phyloP scores from a whole-genome alignment of 2,113 vertebrate genomes.

The Martes martes region DNA sequence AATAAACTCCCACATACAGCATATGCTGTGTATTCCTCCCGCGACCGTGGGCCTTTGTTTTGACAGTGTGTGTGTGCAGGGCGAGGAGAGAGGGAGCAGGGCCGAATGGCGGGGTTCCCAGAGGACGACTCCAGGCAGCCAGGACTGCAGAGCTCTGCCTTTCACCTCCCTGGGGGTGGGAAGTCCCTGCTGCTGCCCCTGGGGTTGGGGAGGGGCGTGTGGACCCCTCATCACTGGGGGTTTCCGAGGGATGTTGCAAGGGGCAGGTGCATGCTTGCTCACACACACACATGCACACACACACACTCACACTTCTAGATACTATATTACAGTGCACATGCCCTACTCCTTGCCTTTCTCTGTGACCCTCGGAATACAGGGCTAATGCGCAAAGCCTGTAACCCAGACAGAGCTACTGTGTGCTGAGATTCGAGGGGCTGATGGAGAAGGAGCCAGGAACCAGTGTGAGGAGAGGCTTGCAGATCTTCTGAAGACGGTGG shows the following conservation, averaged over 20 bases:
- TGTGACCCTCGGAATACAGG: background rate
- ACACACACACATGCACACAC: background rate
- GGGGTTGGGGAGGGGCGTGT: fast-evolving
- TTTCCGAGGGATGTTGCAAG: fast-evolving
- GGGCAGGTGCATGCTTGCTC: background rate
- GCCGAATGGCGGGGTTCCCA: fast-evolving
- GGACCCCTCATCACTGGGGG: fast-evolving
- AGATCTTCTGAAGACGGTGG: background rate
- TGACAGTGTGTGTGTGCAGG: background rate
- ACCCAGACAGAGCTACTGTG: too few species aligned
- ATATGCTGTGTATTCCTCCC: fast-evolving
- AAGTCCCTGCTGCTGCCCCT: fast-evolving
- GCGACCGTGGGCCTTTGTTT: background rate
- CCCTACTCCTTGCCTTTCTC: background rate
- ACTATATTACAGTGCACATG: fast-evolving
- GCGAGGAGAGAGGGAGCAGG: background rate
- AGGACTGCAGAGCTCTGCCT: fast-evolving
- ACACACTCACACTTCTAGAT: background rate
- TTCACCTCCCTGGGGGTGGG: fast-evolving
- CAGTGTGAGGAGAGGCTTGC: fast-evolving
- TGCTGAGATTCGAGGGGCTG: background rate
- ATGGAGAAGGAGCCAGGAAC: background rate
- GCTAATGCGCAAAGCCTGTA: background rate
- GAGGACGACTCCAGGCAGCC: fast-evolving
- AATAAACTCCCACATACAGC: background rate